These are phyloP conservation scores for Junonia oenone DNA, from an alignment of 2,888 invertebrate species.

Conservation along the genomic window DNA sequence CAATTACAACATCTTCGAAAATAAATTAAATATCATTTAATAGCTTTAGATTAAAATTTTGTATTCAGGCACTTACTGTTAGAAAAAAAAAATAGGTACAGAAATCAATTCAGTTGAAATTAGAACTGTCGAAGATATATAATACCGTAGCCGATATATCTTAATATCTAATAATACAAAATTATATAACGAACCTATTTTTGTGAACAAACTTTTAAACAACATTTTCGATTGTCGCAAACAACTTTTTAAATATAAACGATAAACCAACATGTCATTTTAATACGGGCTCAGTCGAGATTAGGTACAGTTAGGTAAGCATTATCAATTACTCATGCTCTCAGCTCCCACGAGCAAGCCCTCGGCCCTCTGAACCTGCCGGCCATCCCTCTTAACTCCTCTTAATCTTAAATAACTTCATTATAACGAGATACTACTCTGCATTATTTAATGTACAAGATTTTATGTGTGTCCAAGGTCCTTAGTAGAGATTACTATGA, in stretches of 20 bases:
- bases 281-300: slow-evolving; percentile 36
- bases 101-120: too few species aligned
- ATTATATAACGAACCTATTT: too few species aligned
- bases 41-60: too few species aligned
- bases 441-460: slow-evolving; percentile 16
- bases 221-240: background rate
- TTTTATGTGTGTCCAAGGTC: background rate
- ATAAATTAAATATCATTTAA: too few species aligned
- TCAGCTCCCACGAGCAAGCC: slow-evolving; percentile 39
- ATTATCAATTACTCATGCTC: slow-evolving; percentile 66
- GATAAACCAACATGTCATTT: slow-evolving; percentile 1
- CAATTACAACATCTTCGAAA: too few species aligned
- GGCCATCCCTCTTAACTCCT: slow-evolving; percentile 42
- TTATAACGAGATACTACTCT: slow-evolving; percentile 41
- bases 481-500: background rate
- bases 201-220: too few species aligned
- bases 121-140: too few species aligned
- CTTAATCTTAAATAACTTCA: slow-evolving; percentile 65
- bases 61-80: too few species aligned
- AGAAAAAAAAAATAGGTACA: too few species aligned
- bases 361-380: slow-evolving; percentile 37
- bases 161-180: too few species aligned
- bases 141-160: too few species aligned
- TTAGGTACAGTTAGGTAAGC: slow-evolving; percentile 56
- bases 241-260: background rate